Base-by-base conservation (phyloP, 2,797 vertebrate species). In the Allobates femoralis region DNA sequence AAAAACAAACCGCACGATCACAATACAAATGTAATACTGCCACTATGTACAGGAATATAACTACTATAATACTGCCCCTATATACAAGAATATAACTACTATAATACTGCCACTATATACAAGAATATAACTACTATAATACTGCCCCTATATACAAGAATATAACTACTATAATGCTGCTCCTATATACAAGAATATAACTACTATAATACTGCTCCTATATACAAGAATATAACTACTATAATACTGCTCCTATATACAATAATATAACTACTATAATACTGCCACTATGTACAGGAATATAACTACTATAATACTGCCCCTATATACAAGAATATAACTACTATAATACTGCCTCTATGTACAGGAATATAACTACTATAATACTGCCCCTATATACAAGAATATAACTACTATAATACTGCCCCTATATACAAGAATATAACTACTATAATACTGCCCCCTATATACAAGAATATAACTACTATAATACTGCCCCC, bases 111-210 rank as follows among this genome's bases (percentile, higher is more conserved):
- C 5, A 12, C 60, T 30, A 64, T 28, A 5, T 64, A 30, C 26
- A 64, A 64, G 26, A 64, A 64, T 64, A 64, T 64, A 64, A 30
- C 60, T 64, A 66, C 62, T 66, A 66, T 30, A 66, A 66, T 66
- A 66, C 62, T 66, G 62, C 62, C 5, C 56, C 56, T n/a, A 23
- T 58, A 6, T 58, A 58, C 56, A 58, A 58, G 56, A 58, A 58
- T 23, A 58, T 58, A 58, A 56, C 55, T n/a, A 58, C 56, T 58
- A 58, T 58, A 58, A 58, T 58, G n/a, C 56, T 58, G 56, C 60
- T 18, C 62, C 62, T 30, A 66, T 66, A 5, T 66, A 66, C 62
- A 66, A 58, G 56, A 58, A 58, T 23, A 58, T 23, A 58, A 7
- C 56, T n/a, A 58, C 56, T 58, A 58, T 23, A 58, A 58, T 23